These are phyloP conservation scores for Drosophila macrospina DNA, from an alignment of 2,888 invertebrate genomes.

Conservation along the genomic window DNA sequence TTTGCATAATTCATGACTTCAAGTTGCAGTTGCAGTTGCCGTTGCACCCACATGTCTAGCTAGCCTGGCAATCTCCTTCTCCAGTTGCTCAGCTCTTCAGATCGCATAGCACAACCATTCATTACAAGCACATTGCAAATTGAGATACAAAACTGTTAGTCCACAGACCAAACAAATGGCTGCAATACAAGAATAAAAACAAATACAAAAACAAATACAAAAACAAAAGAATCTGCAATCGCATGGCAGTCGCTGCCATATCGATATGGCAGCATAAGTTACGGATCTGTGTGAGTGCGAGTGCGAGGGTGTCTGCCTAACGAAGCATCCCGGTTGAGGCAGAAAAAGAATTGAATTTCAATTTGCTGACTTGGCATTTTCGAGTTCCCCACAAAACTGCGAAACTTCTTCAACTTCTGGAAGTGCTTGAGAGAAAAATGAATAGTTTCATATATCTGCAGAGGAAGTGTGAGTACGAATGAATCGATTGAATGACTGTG, in stretches of 20 bases:
- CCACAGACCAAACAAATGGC: conserved; percentile 26
- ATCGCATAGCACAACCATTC: conserved; percentile 59
- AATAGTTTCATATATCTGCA: conserved; percentile 14
- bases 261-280: conserved; percentile 63
- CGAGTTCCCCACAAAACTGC: conserved; percentile 5
- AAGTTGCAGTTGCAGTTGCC: conserved; percentile 39
- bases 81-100: conserved; percentile 27
- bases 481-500: conserved; percentile 22
- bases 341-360: conserved; percentile 62
- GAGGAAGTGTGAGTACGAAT: conserved; percentile 11
- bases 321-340: conserved; percentile 34
- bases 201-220: conserved; percentile 37
- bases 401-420: neutral
- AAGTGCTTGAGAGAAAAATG: conserved; percentile 14
- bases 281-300: conserved; percentile 37
- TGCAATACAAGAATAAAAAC: conserved; percentile 10
- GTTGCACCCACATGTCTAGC: conserved; percentile 65
- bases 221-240: conserved; percentile 34
- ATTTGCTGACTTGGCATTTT: conserved; percentile 58
- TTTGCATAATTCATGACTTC: conserved; percentile 73
- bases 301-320: conserved; percentile 37
- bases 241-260: conserved; percentile 36
- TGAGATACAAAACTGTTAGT: conserved; percentile 72
- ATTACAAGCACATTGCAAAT: conserved; percentile 71
- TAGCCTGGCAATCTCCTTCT: conserved; percentile 28